Evolutionary conservation across 2,113 vertebrate species (phyloP), one percentile per base, ranked within the genome.

Genomic region (Mormyrus lacerda): DNA sequence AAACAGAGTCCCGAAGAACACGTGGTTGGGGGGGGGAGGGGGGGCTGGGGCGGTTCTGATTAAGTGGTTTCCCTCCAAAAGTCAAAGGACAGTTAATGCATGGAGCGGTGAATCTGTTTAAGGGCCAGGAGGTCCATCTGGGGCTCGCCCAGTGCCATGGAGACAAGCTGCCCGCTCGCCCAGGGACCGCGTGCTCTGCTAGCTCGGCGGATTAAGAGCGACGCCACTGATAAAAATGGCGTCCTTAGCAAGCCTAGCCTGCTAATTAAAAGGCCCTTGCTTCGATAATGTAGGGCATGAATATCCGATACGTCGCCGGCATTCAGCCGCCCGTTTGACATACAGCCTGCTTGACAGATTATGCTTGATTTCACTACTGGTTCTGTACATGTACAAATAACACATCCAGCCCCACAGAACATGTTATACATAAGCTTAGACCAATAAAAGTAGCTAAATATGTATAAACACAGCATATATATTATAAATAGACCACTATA

Each of bases 1-100:
- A 92, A 92, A 91, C 92, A 93, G 92, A 94, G 94, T 94, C 93
- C 92, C 89, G 1, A 79, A 17, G 31, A 93, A 91, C 42, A n/a
- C 3, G 3, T 31, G n/a, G 10, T 69, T 13, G 11, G 1, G 13
- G 50, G n/a, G 92, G 91, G 93, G 91, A 91, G 50, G 90, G n/a
- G 45, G 47, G 87, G 2, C 11, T 17, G 51, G 17, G 51, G 51
- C 0, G 11, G 51, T 89, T 48, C 82, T 51, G 82, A 89, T 55
- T 44, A 84, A 85, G 13, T 42, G 11, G 51, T 27, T 31, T 87
- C 35, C 31, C 85, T 87, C 50, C 85, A 51, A 48, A 85, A 85
- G 47, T 27, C 47, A 47, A 85, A 48, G 24, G 47, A 85, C 83
- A 48, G 83, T 50, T 85, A 85, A 50, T 27, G 24, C 42, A 85